Evolutionary conservation across 1,140 invertebrate genomes (phyloP).

Genomic region (Rhizoglyphus robini): DNA sequence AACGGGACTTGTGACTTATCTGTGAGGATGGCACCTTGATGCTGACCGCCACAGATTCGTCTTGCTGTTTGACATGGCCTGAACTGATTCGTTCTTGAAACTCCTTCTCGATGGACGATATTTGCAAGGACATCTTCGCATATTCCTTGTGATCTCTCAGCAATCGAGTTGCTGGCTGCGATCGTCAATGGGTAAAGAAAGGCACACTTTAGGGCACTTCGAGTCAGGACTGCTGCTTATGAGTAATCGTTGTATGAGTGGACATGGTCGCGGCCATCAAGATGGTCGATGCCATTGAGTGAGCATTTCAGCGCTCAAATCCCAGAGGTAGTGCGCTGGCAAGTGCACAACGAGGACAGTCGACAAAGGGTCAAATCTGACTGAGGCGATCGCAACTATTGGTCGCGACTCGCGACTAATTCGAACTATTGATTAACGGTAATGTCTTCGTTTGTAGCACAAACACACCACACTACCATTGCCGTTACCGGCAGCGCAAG

Average conservation of each 20-base stretch:
- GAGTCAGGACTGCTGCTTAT: too few species aligned
- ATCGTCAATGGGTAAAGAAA: too few species aligned
- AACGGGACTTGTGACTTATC: neutral
- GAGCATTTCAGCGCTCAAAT: too few species aligned
- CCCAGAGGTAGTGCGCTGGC: too few species aligned
- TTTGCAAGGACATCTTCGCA: conserved; percentile 13
- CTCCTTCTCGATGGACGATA: conserved; percentile 8
- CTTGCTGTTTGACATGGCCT: neutral
- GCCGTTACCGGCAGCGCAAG: neutral
- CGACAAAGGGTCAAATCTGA: neutral
- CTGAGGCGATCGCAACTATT: neutral
- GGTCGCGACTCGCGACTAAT: neutral
- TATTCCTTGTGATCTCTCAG: neutral
- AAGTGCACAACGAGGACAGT: too few species aligned
- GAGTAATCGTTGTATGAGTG: too few species aligned
- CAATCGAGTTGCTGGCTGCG: too few species aligned
- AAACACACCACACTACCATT: too few species aligned
- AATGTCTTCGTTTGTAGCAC: neutral
- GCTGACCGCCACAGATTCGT: conserved; percentile 1
- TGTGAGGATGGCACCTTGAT: conserved; percentile 12
- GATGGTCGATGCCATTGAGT: neutral
- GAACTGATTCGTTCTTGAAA: conserved; percentile 6
- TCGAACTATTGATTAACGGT: neutral
- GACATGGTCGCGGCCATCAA: too few species aligned
- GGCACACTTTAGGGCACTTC: neutral